Percentiles rank a stretch among this genome's conserved stretches.
These are phyloP conservation scores for Bombyx mori DNA, from an alignment of 1,140 invertebrate genomes.

Conservation along the genomic window DNA sequence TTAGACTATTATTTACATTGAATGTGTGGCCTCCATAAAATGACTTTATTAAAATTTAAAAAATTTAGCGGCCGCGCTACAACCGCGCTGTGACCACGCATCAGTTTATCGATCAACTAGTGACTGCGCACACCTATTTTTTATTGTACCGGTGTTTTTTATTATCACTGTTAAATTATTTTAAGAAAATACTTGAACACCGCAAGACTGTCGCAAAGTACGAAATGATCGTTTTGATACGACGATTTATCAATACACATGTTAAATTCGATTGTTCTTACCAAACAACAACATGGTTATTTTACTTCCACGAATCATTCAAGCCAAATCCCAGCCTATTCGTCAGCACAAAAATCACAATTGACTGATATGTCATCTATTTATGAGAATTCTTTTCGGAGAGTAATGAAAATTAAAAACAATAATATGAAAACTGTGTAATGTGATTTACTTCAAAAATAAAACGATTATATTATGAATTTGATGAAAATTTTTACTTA, in stretches of 20 bases:
- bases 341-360: constrained; percentile 9
- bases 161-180: constrained; percentile 12
- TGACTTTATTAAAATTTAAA: too few relatives aligned
- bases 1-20: too few relatives aligned
- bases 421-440: constrained; percentile 3
- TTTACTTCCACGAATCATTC: background rate
- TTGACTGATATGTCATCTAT: constrained; percentile 7
- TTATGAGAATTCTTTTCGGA: constrained; percentile 7
- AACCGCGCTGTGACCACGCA: too few relatives aligned
- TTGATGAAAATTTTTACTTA: constrained; percentile 8
- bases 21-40: too few relatives aligned
- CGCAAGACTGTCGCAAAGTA: constrained; percentile 9
- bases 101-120: too few relatives aligned
- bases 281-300: background rate
- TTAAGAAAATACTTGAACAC: constrained; percentile 10
- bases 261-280: constrained; percentile 10
- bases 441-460: constrained; percentile 9
- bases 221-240: constrained; percentile 10
- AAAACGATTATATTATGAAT: constrained; percentile 9
- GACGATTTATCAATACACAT: constrained; percentile 7
- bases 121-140: too few relatives aligned
- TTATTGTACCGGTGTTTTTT: constrained; percentile 5
- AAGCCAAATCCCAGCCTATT: constrained; percentile 11
- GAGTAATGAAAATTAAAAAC: constrained; percentile 8
- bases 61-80: too few relatives aligned